These are phyloP conservation scores for Dendrocincla fuliginosa DNA, from an alignment of 2,797 vertebrate genomes.

Conservation along the genomic window DNA sequence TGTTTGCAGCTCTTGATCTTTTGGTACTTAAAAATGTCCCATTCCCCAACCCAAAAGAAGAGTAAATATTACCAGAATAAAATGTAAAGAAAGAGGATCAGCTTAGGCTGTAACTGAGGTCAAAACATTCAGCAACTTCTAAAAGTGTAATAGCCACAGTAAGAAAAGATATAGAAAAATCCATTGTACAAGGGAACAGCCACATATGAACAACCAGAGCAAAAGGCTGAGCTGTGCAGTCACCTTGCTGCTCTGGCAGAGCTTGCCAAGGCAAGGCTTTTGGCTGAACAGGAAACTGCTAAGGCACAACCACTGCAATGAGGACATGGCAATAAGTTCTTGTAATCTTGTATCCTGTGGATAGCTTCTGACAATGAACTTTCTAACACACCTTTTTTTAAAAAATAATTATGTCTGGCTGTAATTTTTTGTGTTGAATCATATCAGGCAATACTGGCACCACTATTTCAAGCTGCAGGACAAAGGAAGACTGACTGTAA, in stretches of 20 bases:
- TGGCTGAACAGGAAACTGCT: neutral
- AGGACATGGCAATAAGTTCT: neutral
- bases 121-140: neutral
- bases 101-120: neutral
- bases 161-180: neutral
- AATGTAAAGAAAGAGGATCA: neutral
- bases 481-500: neutral
- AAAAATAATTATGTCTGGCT: neutral
- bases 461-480: neutral
- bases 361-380: neutral
- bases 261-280: neutral
- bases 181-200: neutral
- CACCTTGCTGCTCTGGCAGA: neutral
- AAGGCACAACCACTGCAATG: neutral
- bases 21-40: neutral
- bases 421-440: neutral
- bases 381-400: neutral
- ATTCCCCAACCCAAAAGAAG: neutral
- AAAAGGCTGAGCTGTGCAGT: neutral
- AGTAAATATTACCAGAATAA: neutral
- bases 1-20: neutral
- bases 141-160: neutral
- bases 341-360: neutral
- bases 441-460: neutral
- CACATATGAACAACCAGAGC: neutral